Conservation (phyloP, 2,797 vertebrate species). For the Natrix natrix region DNA sequence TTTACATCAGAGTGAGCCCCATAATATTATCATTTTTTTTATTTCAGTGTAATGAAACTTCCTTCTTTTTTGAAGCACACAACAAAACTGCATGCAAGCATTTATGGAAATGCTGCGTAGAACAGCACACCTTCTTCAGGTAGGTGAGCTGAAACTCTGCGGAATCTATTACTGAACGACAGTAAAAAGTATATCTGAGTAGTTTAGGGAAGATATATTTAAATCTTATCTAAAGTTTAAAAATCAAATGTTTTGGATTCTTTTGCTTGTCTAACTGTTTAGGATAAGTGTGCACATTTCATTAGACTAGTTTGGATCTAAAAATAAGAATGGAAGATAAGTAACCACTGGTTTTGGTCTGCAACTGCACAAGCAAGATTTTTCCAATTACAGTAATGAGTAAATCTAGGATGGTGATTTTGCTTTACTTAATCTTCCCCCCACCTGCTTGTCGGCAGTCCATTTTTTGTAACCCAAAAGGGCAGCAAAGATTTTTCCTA, state of each 20-base stretch:
- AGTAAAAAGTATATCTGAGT: not conserved
- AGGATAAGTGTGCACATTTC: not conserved
- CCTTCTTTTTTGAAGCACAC: constrained; percentile 84
- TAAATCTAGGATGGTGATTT: not conserved
- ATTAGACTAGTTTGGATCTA: not conserved
- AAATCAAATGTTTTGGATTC: not conserved
- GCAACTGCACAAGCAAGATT: not conserved
- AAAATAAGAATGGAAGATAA: not conserved
- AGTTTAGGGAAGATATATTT: not conserved
- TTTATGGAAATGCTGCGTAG: constrained; percentile 88
- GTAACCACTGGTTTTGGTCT: not conserved
- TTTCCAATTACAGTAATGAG: not conserved
- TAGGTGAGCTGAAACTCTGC: constrained; percentile 46
- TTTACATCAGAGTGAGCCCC: not conserved
- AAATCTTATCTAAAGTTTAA: not conserved
- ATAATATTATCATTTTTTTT: constrained; percentile 20
- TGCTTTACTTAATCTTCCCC: not conserved
- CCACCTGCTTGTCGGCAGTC: too few relatives aligned
- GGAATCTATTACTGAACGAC: not conserved
- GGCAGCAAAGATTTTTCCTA: too few relatives aligned
- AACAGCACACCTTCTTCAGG: constrained; percentile 88
- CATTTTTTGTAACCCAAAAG: not conserved
- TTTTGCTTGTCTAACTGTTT: not conserved
- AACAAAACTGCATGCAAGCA: constrained; percentile 83
- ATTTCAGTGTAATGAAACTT: constrained; percentile 85